Conservation (phyloP, 92 coral and sea anemone species). For the Pocillopora meandrina region DNA sequence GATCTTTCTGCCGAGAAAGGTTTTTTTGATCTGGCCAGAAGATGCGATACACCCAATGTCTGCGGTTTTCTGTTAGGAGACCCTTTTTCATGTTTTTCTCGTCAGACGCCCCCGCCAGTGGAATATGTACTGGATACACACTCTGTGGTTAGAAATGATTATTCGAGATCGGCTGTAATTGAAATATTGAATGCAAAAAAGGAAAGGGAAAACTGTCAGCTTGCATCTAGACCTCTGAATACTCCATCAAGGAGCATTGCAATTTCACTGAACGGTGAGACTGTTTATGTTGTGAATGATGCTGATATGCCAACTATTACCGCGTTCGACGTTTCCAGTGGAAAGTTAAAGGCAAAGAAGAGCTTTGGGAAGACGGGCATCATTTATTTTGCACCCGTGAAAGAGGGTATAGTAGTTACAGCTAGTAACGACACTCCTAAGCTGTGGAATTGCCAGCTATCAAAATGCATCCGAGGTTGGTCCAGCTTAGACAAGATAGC, state of each 20-base stretch:
- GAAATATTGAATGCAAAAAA: background rate
- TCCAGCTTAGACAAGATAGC: background rate
- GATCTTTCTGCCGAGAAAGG: background rate
- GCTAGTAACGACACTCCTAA: background rate
- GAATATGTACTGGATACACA: background rate
- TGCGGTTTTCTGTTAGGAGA: conserved; percentile 8
- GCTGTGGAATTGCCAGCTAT: conserved; percentile 24
- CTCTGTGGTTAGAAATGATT: background rate
- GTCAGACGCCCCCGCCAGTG: background rate
- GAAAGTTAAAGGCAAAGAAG: background rate
- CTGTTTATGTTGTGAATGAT: background rate
- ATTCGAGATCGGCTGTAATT: background rate
- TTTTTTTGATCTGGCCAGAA: background rate
- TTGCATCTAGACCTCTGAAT: background rate
- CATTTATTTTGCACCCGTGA: background rate
- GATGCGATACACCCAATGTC: background rate
- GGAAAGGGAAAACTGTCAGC: background rate
- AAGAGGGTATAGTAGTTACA: conserved; percentile 9
- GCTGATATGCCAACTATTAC: background rate
- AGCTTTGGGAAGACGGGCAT: no score
- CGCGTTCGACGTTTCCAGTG: conserved; percentile 18
- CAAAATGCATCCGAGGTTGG: conserved; percentile 10
- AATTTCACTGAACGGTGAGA: conserved; percentile 12
- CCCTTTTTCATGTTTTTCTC: background rate
- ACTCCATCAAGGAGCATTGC: background rate